Conservation (phyloP, 2,797 vertebrate genomes). For the Champsocephalus gunnari region DNA sequence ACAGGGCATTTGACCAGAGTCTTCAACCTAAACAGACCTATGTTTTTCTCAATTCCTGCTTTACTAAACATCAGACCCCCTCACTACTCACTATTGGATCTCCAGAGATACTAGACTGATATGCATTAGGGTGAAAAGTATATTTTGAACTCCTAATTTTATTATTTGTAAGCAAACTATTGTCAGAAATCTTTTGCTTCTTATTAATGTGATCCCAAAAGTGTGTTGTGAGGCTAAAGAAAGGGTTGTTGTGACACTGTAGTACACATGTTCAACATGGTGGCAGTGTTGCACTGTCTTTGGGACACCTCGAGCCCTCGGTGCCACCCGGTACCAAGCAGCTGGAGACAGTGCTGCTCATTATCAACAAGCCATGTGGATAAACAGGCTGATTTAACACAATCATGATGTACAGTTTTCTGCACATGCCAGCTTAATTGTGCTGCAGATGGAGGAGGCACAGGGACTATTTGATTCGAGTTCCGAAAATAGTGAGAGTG, state of each 20-base stretch:
- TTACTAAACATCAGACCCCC: conserved; percentile 36
- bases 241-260: conserved; percentile 53
- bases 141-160: background rate
- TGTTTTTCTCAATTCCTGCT: conserved; percentile 30
- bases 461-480: conserved; percentile 9
- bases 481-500: conserved; percentile 6
- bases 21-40: conserved; percentile 27
- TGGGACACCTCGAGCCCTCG: conserved; percentile 30
- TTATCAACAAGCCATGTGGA: conserved; percentile 41
- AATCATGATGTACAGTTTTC: conserved; percentile 7
- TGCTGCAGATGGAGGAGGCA: conserved; percentile 12
- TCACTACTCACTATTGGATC: background rate
- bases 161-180: background rate
- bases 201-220: conserved; percentile 12
- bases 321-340: conserved; percentile 63
- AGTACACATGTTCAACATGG: conserved; percentile 75
- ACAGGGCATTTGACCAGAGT: conserved; percentile 29
- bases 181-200: background rate
- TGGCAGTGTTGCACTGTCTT: conserved; percentile 83
- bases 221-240: conserved; percentile 15
- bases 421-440: background rate
- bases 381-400: conserved; percentile 31
- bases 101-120: background rate
- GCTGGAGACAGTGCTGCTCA: conserved; percentile 52
- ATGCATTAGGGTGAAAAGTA: background rate